Base-by-base conservation (phyloP, 2,113 vertebrate genomes). In the Tor tambroides region DNA sequence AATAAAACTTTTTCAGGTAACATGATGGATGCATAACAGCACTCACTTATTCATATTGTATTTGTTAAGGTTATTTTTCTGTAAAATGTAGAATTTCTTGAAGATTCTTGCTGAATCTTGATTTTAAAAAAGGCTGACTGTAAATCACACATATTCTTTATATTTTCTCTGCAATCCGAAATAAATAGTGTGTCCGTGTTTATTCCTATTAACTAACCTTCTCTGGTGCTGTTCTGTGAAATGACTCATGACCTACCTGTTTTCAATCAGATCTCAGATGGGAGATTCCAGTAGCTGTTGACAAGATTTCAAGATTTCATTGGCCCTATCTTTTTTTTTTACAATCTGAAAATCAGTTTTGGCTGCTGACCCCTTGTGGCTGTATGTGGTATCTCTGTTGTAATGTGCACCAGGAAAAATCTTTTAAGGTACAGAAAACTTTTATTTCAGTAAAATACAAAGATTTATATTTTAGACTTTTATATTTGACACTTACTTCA, bases 331-430 rank as follows among this genome's bases (percentile, higher is more conserved):
- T 35, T 46, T 46, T 38, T 71, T 71, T 12, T 35, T 38, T 21
- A 5, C 32, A 0, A 5, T 19, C 26, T 77, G 43, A 51, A 49
- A 17, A 26, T 51, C n/a, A 9, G 26, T 51, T 49, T 56, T 23
- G 10, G 4, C 49, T 78, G 46, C 76, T 78, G 76, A 32, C 76
- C 46, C 49, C 76, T 78, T 56, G 49, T 56, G 46, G 76, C 76
- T 23, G 1, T 78, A 6, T 54, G 6, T 32, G 28, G 75, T 51
- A 54, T 17, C 75, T 28, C 21, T 28, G 14, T 28, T 4, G 4
- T n/a, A 76, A 46, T 46, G 43, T 46, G 10, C 10, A 46, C 43
- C 11, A 46, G 12, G 41, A 41, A 41, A 7, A 2, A 41, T 41
- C 8, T 9, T 41, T 41, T 41, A 8, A 41, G 41, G 38, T 7